Conservation (phyloP, 1,140 invertebrate species). For the Drosophila insularis region DNA sequence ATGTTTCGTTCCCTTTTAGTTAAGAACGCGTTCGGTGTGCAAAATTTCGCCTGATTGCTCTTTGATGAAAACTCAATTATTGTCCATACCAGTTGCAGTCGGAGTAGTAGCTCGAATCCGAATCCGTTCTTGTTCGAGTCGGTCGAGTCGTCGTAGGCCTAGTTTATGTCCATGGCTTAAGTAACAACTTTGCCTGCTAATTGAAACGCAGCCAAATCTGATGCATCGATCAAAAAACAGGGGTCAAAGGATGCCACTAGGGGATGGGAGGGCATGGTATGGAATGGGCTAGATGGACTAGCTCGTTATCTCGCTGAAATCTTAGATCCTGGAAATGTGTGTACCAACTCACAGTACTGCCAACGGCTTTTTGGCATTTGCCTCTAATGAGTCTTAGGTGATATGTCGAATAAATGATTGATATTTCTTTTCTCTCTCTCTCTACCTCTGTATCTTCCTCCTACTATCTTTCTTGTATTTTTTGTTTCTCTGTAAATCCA, state of each 20-base stretch:
- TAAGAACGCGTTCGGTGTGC: conserved; percentile 79
- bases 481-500: conserved; percentile 7
- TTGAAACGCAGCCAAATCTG: conserved; percentile 52
- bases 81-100: conserved; percentile 41
- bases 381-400: conserved; percentile 75
- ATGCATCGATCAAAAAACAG: conserved; percentile 43
- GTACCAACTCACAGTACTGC: neutral
- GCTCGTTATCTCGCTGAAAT: conserved; percentile 44
- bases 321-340: conserved; percentile 26
- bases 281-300: neutral
- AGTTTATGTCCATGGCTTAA: conserved; percentile 44
- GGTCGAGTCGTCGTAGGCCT: conserved; percentile 17
- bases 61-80: conserved; percentile 81
- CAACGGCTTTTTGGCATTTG: conserved; percentile 53
- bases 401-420: conserved; percentile 79
- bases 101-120: conserved; percentile 8
- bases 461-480: conserved; percentile 27
- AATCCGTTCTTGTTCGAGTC: neutral
- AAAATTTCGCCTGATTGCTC: conserved; percentile 79
- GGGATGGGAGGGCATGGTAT: neutral
- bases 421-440: conserved; percentile 55
- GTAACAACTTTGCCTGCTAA: conserved; percentile 48
- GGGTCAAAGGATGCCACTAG: conserved; percentile 25
- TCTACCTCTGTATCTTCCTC: conserved; percentile 22
- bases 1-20: conserved; percentile 57